These are phyloP conservation scores for Anadara kagoshimensis DNA, from an alignment of 1,140 invertebrate species.

Conservation along the genomic window DNA sequence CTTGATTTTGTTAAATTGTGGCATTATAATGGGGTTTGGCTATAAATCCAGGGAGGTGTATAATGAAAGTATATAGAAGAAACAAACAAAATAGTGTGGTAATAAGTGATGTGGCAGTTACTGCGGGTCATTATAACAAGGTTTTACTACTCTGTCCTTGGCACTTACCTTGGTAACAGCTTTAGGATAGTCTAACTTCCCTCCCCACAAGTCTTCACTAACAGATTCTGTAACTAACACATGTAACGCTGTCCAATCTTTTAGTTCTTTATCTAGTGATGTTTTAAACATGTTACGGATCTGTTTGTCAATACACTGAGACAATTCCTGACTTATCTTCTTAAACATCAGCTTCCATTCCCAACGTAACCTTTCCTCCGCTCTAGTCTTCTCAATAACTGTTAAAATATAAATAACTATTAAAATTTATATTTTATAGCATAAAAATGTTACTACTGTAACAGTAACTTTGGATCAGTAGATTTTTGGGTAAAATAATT, in stretches of 20 bases:
- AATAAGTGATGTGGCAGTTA: too few relatives aligned
- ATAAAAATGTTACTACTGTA: too few relatives aligned
- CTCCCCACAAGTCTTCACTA: constrained; percentile 47
- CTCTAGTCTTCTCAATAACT: constrained; percentile 64
- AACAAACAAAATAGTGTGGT: too few relatives aligned
- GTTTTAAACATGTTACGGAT: constrained; percentile 49
- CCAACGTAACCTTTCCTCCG: constrained; percentile 64
- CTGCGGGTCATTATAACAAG: too few relatives aligned
- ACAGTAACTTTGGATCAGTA: too few relatives aligned
- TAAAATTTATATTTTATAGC: too few relatives aligned
- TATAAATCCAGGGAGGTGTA: too few relatives aligned
- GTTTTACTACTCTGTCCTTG: too few relatives aligned
- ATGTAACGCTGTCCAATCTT: constrained; percentile 48
- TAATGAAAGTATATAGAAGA: too few relatives aligned
- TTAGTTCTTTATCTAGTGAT: constrained; percentile 47
- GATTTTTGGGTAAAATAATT: too few relatives aligned
- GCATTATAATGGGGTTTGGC: too few relatives aligned
- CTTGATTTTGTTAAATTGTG: too few relatives aligned
- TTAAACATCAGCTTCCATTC: constrained; percentile 69
- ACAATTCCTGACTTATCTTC: constrained; percentile 58
- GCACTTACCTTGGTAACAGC: constrained; percentile 62
- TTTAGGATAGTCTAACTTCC: constrained; percentile 65
- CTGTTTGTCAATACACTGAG: constrained; percentile 52
- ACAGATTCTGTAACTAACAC: constrained; percentile 48
- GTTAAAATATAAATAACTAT: constrained; percentile 18